Base-by-base conservation (phyloP, 2,797 vertebrate species). In the Ispidina picta region DNA sequence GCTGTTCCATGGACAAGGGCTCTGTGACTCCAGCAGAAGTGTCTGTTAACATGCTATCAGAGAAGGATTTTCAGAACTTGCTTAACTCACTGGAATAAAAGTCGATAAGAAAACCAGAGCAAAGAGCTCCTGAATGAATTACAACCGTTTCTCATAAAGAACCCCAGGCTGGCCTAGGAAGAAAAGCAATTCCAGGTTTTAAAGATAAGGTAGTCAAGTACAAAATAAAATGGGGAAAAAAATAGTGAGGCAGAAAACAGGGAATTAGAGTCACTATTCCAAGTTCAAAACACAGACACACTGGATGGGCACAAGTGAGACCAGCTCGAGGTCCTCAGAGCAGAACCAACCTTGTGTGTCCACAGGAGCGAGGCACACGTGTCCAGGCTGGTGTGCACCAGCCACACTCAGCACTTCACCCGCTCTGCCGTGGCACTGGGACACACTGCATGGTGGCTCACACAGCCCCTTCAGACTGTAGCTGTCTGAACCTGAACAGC, bases 1-100 rank as follows among this genome's bases (percentile, higher is more conserved):
- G 55, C 31, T 55, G 48, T 44, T 28, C 13, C 6, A 55, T 3
- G 6, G 48, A 86, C 51, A 73, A 59, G 4, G n/a, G 9, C 6
- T 20, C 41, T 80, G 41, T 26, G 48, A 89, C 78, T 88, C 62
- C 10, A 20, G 15, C 35, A 69, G 18, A 82, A 86, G 33, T n/a
- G 21, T 41, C 73, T 75, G 66, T 48, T 89, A 78, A 51, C 28
- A 15, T 14, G 9, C 25, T 63, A 52, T 59, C 21, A 35, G 43
- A 65, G 22, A 65, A 85, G 16, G 44, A 78, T 63, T 76, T 84
- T 35, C 31, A 21, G 44, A 84, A 46, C 56, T 39, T 75, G 19
- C 31, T 83, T 86, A 75, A 83, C 68, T 62, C 43, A 72, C 35
- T 55, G 43, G 35, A 86, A 89, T 81, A 89, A 81, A 91, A 93